phyloP scores from a whole-genome alignment of 1,140 invertebrate species.

The Drosophila tristis region DNA sequence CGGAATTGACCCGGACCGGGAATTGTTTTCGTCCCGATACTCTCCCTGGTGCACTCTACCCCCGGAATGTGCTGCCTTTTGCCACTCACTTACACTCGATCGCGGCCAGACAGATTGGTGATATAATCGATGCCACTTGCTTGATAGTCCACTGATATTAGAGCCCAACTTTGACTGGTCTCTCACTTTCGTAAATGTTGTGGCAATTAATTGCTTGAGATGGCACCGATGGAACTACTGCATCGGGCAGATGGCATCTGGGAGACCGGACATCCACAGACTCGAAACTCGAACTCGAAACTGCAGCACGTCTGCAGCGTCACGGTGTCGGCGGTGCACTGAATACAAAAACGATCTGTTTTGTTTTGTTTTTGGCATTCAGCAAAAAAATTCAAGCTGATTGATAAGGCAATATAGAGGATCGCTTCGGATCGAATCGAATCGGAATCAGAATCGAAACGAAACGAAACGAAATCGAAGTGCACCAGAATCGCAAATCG shows the following conservation, averaged over 20 bases:
- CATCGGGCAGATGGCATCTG: neutral
- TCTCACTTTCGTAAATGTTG: neutral
- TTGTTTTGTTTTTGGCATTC: conserved; percentile 71
- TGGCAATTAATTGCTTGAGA: neutral
- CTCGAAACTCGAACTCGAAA: conserved; percentile 30
- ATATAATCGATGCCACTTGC: conserved; percentile 27
- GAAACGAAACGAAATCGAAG: conserved; percentile 51
- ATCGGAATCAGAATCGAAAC: no score
- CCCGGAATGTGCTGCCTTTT: neutral
- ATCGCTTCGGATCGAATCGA: conserved; percentile 32
- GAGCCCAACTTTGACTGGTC: no score
- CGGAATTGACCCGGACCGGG: conserved; percentile 45
- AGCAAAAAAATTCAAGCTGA: conserved; percentile 66
- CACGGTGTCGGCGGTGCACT: conserved; percentile 70
- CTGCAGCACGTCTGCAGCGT: conserved; percentile 74
- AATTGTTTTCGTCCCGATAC: conserved; percentile 8
- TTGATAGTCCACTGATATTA: no score
- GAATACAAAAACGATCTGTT: conserved; percentile 55
- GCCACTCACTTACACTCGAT: conserved; percentile 28
- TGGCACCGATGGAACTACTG: conserved; percentile 6
- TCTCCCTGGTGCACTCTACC: conserved; percentile 33
- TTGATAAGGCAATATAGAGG: conserved; percentile 70
- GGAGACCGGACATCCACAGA: conserved; percentile 6
- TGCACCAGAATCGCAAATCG: conserved; percentile 56
- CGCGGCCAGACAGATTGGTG: conserved; percentile 10